Percentiles rank a stretch among this genome's conserved stretches.
Evolutionary conservation across 2,797 vertebrate genomes (phyloP).

Genomic region (Rousettus madagascariensis): DNA sequence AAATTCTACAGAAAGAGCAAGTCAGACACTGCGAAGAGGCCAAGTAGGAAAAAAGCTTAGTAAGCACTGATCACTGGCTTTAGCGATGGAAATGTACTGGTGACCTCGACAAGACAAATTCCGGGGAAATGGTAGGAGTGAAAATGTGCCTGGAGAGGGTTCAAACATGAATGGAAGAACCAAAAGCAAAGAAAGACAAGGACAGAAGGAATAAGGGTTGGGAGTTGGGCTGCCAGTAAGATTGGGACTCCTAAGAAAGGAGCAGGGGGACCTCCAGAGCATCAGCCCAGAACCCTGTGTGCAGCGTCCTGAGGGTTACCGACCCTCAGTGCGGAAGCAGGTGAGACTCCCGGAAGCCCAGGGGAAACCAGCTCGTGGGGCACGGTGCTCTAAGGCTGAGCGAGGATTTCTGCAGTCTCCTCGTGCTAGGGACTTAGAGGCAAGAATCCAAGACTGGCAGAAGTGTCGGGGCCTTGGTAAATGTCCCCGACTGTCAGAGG

Average conservation of each 20-base stretch:
- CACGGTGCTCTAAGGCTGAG: not conserved
- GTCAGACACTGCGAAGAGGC: not conserved
- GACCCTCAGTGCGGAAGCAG: not conserved
- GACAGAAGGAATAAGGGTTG: not conserved
- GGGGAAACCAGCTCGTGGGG: not conserved
- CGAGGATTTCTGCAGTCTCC: not conserved
- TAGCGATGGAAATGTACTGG: not conserved
- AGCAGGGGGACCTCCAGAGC: not conserved
- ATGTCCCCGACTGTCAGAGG: not conserved
- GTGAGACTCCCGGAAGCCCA: not conserved
- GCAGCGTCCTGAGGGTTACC: not conserved
- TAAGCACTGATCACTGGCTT: not conserved
- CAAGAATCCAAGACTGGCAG: not conserved
- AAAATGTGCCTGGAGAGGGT: not conserved
- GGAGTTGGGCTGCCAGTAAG: not conserved
- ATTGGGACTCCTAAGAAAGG: not conserved
- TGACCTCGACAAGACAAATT: not conserved
- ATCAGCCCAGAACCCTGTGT: not conserved
- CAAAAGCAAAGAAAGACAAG: not conserved
- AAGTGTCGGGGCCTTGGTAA: not conserved
- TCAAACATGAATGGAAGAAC: not conserved
- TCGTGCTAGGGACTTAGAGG: not conserved
- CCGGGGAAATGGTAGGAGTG: not conserved
- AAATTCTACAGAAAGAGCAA: not conserved
- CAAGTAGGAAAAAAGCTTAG: not conserved